phyloP scores from a whole-genome alignment of 64 coral and sea anemone species.

The Catalaphyllia jardinei region DNA sequence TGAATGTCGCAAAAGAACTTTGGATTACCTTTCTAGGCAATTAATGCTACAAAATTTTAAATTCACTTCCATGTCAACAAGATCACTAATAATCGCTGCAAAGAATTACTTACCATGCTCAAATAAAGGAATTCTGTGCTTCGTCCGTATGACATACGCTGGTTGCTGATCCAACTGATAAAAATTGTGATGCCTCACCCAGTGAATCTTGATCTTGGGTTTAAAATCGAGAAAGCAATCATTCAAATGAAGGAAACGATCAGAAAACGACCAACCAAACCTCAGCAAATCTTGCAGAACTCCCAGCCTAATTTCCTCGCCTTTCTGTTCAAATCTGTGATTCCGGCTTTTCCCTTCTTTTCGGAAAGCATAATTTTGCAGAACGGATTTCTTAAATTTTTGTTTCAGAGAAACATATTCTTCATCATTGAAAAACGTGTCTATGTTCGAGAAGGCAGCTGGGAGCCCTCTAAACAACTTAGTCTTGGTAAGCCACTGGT shows the following conservation, averaged over 20 bases:
- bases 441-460: not conserved
- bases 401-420: slow-evolving; percentile 42
- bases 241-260: slow-evolving; percentile 50
- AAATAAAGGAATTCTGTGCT: not conserved
- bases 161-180: slow-evolving; percentile 75
- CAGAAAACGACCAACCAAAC: slow-evolving; percentile 54
- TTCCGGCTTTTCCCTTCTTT: slow-evolving; percentile 61
- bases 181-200: slow-evolving; percentile 86
- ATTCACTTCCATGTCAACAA: no score
- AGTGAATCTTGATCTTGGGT: slow-evolving; percentile 74
- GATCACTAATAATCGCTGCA: no score
- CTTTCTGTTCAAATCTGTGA: slow-evolving; percentile 31
- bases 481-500: slow-evolving; percentile 84
- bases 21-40: no score
- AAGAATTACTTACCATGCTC: not conserved
- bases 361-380: slow-evolving; percentile 77
- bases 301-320: slow-evolving; percentile 66
- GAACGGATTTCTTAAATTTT: slow-evolving; percentile 34
- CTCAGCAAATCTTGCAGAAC: slow-evolving; percentile 74
- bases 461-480: slow-evolving; percentile 64
- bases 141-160: slow-evolving; percentile 67
- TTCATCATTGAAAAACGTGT: slow-evolving; percentile 36
- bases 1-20: no score
- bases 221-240: slow-evolving; percentile 81
- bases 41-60: no score